These are phyloP conservation scores for Polymixis flavicincta DNA, from an alignment of 2,888 invertebrate genomes.

Conservation along the genomic window DNA sequence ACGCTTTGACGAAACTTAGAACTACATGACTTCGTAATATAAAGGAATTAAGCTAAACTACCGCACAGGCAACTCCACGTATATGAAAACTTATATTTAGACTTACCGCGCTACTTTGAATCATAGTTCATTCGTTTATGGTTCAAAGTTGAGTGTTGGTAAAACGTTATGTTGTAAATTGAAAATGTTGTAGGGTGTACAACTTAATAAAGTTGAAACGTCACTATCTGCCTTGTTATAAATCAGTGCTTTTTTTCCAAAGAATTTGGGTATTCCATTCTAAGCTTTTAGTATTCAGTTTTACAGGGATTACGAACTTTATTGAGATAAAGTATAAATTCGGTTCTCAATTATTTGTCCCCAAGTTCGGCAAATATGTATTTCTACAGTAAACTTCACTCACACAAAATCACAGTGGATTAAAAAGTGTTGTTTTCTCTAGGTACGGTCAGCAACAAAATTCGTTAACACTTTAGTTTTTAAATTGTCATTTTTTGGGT, in stretches of 20 bases:
- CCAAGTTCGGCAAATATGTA: too few relatives aligned
- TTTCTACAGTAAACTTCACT: too few relatives aligned
- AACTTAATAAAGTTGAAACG: slow-evolving; percentile 39
- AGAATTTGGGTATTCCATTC: slow-evolving; percentile 18
- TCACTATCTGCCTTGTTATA: slow-evolving; percentile 42
- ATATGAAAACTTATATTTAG: slow-evolving; percentile 18
- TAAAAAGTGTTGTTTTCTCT: too few relatives aligned
- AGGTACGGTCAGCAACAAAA: too few relatives aligned
- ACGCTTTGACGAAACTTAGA: background rate
- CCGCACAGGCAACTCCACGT: background rate
- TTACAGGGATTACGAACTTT: slow-evolving; percentile 5
- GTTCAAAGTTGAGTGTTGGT: background rate
- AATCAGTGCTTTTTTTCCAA: slow-evolving; percentile 18
- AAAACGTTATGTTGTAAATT: slow-evolving; percentile 4
- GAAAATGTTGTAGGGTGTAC: slow-evolving; percentile 22
- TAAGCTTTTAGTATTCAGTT: background rate
- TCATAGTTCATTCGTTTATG: background rate
- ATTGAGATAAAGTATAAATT: background rate
- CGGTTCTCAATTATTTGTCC: background rate
- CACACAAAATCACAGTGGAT: too few relatives aligned
- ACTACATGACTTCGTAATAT: background rate
- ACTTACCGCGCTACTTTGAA: background rate
- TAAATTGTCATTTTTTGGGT: too few relatives aligned
- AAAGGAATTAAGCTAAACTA: slow-evolving; percentile 19
- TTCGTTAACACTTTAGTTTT: too few relatives aligned